phyloP scores from a whole-genome alignment of 2,888 invertebrate genomes.

The Tetheella fluctuosa region DNA sequence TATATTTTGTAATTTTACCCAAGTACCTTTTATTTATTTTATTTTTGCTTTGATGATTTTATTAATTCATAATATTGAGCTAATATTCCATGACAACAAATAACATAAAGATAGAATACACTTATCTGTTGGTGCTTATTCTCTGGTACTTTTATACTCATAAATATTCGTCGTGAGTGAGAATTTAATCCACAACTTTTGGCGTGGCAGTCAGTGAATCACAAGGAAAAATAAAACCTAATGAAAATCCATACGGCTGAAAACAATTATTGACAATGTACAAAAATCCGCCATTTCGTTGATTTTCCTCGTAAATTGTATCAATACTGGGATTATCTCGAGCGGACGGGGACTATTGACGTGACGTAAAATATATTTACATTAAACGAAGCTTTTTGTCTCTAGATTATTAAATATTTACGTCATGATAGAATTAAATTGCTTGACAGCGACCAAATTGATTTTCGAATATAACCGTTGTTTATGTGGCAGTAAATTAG shows the following conservation, averaged over 20 bases:
- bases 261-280: conserved; percentile 21
- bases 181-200: no score
- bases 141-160: no score
- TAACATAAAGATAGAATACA: no score
- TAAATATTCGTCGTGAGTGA: no score
- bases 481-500: background rate
- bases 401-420: conserved; percentile 19
- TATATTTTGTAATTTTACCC: background rate
- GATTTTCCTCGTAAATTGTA: conserved; percentile 30
- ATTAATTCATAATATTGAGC: no score
- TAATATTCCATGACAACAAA: no score
- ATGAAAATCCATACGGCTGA: conserved; percentile 9
- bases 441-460: conserved; percentile 9
- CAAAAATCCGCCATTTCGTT: conserved; percentile 19
- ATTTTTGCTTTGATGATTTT: no score
- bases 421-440: conserved; percentile 4
- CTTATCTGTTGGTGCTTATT: no score
- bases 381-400: conserved; percentile 15
- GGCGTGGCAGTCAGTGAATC: no score
- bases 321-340: conserved; percentile 31
- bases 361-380: conserved; percentile 14
- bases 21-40: no score
- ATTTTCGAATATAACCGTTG: conserved; percentile 1
- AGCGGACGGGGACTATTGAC: conserved; percentile 26
- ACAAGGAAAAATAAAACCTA: no score